Evolutionary conservation across 37 sponge, comb jelly and placozoan species (phyloP).

Genomic region (Halichondria panicea): DNA sequence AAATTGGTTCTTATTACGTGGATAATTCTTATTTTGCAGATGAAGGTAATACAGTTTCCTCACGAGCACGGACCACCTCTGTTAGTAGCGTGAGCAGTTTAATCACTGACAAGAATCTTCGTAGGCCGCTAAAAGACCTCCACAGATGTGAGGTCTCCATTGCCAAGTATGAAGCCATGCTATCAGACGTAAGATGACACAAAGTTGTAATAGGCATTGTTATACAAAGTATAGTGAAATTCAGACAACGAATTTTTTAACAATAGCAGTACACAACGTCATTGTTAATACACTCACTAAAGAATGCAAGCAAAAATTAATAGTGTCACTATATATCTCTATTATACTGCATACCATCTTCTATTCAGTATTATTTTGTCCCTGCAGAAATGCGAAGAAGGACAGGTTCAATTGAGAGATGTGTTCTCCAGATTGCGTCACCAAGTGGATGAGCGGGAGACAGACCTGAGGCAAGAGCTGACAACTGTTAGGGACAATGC

Average conservation of each 20-base stretch:
- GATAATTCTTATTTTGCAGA: no score
- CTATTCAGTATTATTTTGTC: not conserved
- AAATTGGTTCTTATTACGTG: no score
- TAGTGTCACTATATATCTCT: no score
- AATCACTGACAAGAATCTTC: constrained; percentile 33
- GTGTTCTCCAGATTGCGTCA: constrained; percentile 36
- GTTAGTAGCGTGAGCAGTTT: no score
- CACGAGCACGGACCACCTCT: no score
- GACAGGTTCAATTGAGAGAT: constrained; percentile 13
- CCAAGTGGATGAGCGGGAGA: constrained; percentile 43
- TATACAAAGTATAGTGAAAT: not conserved
- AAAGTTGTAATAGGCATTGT: not conserved
- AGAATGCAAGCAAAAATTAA: not conserved
- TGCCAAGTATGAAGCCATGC: constrained; percentile 38
- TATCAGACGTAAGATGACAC: constrained; percentile 34
- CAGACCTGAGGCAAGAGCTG: constrained; percentile 38
- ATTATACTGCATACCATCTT: no score
- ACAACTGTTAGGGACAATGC: constrained; percentile 15
- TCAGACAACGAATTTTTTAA: no score
- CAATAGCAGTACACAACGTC: no score
- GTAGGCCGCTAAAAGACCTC: constrained; percentile 60
- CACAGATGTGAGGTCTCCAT: constrained; percentile 68
- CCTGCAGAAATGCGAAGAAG: constrained; percentile 47
- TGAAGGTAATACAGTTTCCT: no score
- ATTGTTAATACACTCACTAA: no score